Evolutionary conservation across 2,888 invertebrate genomes (phyloP), one percentile per base, ranked within the genome.

Genomic region (Cheiracanthium punctorium): DNA sequence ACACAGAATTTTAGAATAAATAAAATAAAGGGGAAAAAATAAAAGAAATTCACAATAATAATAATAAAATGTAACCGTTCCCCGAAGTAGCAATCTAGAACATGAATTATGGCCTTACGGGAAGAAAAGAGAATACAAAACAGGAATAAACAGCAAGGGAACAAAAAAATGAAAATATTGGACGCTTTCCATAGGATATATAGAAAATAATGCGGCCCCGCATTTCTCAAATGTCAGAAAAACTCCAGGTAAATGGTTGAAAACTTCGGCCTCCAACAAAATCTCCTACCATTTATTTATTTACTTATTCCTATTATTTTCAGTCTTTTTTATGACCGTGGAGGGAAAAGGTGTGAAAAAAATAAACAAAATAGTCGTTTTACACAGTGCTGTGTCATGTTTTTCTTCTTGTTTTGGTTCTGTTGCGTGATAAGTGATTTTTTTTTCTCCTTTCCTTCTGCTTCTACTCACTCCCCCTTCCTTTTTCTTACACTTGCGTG

Each of bases 371-470:
- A 82, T 48, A 70, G 76, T 71, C 74, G 82, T 82, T 77, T 64
- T 72, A 82, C 82, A 72, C 75, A 43, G 43, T 29, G 71, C 58
- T 37, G 75, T 82, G 65, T 52, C 64, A 64, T 70, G 32, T 64
- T 58, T 64, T 72, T 71, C 58, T 71, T 71, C 33, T 77, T 82
- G 82, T 77, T 82, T 24, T 64, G 72, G 41, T 73, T 80, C 73
- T 80, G 72, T 73, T 64, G 82, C 76, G 82, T 82, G 82, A 82
- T 82, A 82, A 82, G 82, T 82, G 82, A 72, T 82, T 82, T 80
- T 77, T 82, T 4, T 20, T 37, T 70, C 30, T 70, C n/a, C n/a
- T n/a, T n/a, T n/a, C n/a, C n/a, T n/a, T n/a, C n/a, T n/a, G n/a
- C n/a, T n/a, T n/a, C n/a, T n/a, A n/a, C n/a, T n/a, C n/a, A n/a